Evolutionary conservation across 2,888 invertebrate species (phyloP).

Genomic region (Xanthorhoe designata): DNA sequence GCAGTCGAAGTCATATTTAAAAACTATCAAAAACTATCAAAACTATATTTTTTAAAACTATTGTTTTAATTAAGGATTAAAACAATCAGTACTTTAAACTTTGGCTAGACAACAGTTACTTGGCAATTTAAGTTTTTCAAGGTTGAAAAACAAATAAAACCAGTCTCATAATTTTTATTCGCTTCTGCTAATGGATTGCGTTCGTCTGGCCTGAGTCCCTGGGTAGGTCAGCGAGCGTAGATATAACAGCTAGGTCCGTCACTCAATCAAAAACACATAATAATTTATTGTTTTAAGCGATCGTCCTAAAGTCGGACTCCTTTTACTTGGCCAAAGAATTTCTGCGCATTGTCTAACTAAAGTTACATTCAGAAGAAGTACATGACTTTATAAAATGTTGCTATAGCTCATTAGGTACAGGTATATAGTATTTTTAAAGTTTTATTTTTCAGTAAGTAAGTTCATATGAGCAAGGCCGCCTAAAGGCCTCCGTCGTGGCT

Average conservation of each 20-base stretch:
- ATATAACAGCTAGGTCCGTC: slow-evolving; percentile 1
- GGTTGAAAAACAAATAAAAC: slow-evolving; percentile 43
- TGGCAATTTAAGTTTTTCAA: slow-evolving; percentile 29
- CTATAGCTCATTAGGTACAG: no score
- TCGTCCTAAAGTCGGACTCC: no score
- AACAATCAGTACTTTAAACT: neutral
- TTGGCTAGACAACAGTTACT: neutral
- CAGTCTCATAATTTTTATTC: slow-evolving; percentile 28
- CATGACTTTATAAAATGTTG: no score
- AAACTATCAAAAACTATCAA: neutral
- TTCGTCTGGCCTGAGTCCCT: slow-evolving; percentile 32
- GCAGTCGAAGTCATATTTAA: neutral
- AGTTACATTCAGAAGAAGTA: no score
- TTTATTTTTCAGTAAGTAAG: no score
- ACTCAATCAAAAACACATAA: neutral
- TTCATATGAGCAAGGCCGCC: no score
- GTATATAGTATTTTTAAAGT: no score
- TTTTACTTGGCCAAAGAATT: no score
- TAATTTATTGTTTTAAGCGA: neutral
- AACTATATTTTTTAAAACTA: no score
- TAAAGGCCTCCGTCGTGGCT: no score
- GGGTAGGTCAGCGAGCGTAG: slow-evolving; percentile 7
- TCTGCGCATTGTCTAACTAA: no score
- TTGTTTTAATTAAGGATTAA: neutral
- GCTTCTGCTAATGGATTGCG: slow-evolving; percentile 30